These are phyloP conservation scores for Xenopus laevis DNA, from an alignment of 2,113 vertebrate genomes.

Conservation along the genomic window DNA sequence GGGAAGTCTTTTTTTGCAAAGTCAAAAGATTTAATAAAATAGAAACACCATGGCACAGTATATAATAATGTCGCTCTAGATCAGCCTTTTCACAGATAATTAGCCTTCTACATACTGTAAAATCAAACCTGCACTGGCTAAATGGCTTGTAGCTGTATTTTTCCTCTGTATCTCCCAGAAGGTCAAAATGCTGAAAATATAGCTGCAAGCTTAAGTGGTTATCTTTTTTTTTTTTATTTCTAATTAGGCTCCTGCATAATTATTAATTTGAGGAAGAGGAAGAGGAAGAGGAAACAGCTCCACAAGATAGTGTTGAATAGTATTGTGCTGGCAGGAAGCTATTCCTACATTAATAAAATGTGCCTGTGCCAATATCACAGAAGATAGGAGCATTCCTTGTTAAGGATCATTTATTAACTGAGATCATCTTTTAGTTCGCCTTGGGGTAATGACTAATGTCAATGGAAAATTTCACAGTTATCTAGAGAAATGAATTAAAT, in stretches of 20 bases:
- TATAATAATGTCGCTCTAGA: conserved; percentile 73
- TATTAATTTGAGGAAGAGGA: conserved; percentile 75
- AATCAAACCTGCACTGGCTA: conserved; percentile 79
- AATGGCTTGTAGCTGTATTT: conserved; percentile 76
- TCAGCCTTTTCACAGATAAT: conserved; percentile 82
- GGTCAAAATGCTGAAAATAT: conserved; percentile 75
- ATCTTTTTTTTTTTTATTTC: conserved; percentile 71
- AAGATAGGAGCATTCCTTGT: conserved; percentile 84
- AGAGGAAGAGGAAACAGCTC: conserved; percentile 82
- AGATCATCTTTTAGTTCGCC: conserved; percentile 97
- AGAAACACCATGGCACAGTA: conserved; percentile 35
- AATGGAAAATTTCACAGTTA: conserved; percentile 99
- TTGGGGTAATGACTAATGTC: conserved; percentile 97
- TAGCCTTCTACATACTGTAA: conserved; percentile 79
- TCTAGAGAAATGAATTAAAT: conserved; percentile 99
- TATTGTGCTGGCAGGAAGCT: conserved; percentile 76
- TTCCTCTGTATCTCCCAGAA: conserved; percentile 82
- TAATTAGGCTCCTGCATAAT: conserved; percentile 90
- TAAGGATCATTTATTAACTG: conserved; percentile 98
- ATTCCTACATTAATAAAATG: conserved; percentile 81
- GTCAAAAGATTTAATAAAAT: not conserved
- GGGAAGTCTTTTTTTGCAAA: not conserved
- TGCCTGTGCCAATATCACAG: conserved; percentile 82
- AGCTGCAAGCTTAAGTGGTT: conserved; percentile 75
- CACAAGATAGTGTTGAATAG: conserved; percentile 73